Conservation (phyloP, 2,797 vertebrate species). For the Chloroceryle inda region DNA sequence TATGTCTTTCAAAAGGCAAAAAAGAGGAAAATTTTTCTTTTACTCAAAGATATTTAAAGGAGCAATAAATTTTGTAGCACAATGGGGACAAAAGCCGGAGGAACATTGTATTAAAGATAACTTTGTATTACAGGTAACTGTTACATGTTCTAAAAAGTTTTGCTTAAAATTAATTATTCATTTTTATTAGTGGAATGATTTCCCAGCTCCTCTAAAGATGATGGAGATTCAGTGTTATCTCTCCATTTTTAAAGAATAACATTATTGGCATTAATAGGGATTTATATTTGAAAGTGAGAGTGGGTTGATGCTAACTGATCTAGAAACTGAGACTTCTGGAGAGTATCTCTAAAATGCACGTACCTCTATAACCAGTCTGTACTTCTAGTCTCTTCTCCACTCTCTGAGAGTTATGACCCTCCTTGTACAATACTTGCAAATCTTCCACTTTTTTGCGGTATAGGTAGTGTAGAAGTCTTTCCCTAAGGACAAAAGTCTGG, state of each 20-base stretch:
- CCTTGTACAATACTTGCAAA: neutral
- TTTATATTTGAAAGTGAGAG: neutral
- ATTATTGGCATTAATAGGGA: neutral
- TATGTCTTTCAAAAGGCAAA: neutral
- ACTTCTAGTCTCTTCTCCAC: neutral
- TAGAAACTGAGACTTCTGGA: neutral
- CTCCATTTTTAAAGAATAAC: neutral
- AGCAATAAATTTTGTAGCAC: neutral
- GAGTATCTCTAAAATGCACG: neutral
- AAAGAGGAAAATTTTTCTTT: neutral
- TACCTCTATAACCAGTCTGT: neutral
- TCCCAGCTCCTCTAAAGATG: neutral
- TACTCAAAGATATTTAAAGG: neutral
- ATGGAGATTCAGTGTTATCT: neutral
- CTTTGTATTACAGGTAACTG: neutral
- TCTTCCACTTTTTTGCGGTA: neutral
- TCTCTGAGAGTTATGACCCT: neutral
- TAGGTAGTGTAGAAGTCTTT: neutral
- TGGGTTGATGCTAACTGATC: neutral
- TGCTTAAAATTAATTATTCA: neutral
- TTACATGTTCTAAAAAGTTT: neutral
- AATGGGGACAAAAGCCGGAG: neutral
- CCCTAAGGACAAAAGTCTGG: neutral
- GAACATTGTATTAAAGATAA: neutral
- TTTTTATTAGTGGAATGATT: neutral